These are phyloP conservation scores for Mythimna ferrago DNA, from an alignment of 2,888 invertebrate species.

Conservation along the genomic window DNA sequence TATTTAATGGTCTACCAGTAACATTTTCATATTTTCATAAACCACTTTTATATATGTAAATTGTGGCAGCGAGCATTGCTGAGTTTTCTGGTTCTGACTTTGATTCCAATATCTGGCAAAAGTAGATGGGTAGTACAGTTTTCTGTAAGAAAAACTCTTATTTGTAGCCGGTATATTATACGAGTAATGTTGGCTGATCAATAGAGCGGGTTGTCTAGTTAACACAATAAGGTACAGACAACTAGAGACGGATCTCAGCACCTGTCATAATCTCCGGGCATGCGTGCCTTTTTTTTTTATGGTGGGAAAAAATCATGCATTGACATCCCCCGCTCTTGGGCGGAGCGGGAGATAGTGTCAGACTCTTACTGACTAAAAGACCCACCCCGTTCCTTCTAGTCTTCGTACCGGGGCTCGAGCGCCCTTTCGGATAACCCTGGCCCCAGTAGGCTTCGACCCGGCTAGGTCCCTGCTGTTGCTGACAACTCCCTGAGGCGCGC, in stretches of 20 bases:
- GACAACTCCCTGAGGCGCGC: too few species aligned
- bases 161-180: conserved; percentile 2
- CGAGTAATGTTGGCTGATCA: background rate
- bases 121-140: background rate
- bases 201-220: background rate
- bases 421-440: too few species aligned
- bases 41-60: conserved; percentile 14
- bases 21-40: conserved; percentile 14
- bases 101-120: conserved; percentile 4
- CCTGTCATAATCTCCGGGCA: background rate
- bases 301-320: too few species aligned
- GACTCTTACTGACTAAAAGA: too few species aligned
- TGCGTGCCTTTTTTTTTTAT: too few species aligned
- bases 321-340: too few species aligned
- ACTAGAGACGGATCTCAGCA: background rate
- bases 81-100: conserved; percentile 4
- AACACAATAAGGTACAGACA: background rate
- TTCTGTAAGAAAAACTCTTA: conserved; percentile 12
- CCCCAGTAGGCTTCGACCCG: too few species aligned
- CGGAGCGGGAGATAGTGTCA: too few species aligned
- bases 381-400: too few species aligned
- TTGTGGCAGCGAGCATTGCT: background rate
- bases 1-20: conserved; percentile 22
- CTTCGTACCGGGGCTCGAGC: too few species aligned
- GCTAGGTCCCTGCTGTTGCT: too few species aligned